Evolutionary conservation across 1,140 invertebrate species (phyloP).

Genomic region (Conus ventricosus): DNA sequence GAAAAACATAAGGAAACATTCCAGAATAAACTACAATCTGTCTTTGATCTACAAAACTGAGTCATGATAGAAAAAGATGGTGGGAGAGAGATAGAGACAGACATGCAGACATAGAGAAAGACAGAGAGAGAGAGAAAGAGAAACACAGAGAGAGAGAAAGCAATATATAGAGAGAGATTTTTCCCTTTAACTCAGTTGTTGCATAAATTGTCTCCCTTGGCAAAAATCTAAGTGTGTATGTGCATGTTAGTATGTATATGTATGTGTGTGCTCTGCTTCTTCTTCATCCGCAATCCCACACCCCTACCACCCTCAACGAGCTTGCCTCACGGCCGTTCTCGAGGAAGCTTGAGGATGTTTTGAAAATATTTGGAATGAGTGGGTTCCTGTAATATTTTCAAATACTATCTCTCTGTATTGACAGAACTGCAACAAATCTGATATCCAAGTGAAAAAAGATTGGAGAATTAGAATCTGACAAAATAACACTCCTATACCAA

Average conservation of each 20-base stretch:
- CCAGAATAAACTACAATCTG: too few relatives aligned
- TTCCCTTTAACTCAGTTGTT: background rate
- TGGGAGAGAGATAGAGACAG: background rate
- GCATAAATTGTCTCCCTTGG: background rate
- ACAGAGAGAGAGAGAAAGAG: background rate
- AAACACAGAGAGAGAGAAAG: background rate
- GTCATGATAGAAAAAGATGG: background rate
- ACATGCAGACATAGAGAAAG: background rate
- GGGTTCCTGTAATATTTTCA: too few relatives aligned
- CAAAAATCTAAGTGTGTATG: background rate
- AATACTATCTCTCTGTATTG: too few relatives aligned
- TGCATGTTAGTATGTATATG: background rate
- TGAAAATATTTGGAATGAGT: too few relatives aligned
- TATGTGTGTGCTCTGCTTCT: background rate
- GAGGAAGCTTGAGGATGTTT: background rate
- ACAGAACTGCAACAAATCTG: too few relatives aligned
- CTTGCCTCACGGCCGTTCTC: background rate
- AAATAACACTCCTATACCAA: too few relatives aligned
- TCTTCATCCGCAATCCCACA: background rate
- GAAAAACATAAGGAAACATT: too few relatives aligned
- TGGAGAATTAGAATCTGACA: too few relatives aligned
- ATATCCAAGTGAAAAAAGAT: too few relatives aligned
- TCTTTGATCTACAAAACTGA: background rate
- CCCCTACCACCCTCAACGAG: background rate
- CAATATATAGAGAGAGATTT: background rate